Base-by-base conservation (phyloP, 2,888 invertebrate species). In the Lepidochrysops patricia region DNA sequence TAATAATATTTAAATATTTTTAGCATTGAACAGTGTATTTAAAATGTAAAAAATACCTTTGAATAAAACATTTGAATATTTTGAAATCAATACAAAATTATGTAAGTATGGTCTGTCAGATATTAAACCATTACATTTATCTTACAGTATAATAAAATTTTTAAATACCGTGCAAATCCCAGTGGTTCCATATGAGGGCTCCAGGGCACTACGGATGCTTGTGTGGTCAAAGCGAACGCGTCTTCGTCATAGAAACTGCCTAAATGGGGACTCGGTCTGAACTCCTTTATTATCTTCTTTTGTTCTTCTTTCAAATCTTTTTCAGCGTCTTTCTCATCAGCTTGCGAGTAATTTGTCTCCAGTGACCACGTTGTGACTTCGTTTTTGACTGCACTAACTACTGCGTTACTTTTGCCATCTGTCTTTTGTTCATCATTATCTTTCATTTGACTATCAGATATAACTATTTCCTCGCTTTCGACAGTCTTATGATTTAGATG, bases 181-280 rank as follows among this genome's bases (percentile, higher is more conserved):
- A 72, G 62, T 0, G 81, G 77, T 35, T 74, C 77, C 61, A 73
- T 75, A 4, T 63, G 57, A 15, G 77, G 74, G 2, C 68, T 62
- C 57, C 75, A 77, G 32, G 69, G 62, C 0, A 62, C 69, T 7
- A 66, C 60, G 2, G 67, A 66, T 0, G 69, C 62, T 58, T 61
- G 72, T 0, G 76, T 75, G 0, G 77, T 73, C 0, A 64, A 60
- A 4, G 70, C 67, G 62, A 84, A 79, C 49, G 72, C 74, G 49
- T 84, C 85, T 61, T 73, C 78, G 66, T 91, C 91, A 64, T 84
- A 84, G 64, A 82, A 82, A 35, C 76, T 80, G 13, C 86, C 89
- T 29, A 91, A 64, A 67, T 86, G 90, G 7, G 83, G 89, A 70
- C 91, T 91, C 1, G 91, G 91, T 58, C 79, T 84, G 63, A 91